Evolutionary conservation across 2,113 vertebrate species (phyloP), one percentile per base, ranked within the genome.

Genomic region (Columba janthina): DNA sequence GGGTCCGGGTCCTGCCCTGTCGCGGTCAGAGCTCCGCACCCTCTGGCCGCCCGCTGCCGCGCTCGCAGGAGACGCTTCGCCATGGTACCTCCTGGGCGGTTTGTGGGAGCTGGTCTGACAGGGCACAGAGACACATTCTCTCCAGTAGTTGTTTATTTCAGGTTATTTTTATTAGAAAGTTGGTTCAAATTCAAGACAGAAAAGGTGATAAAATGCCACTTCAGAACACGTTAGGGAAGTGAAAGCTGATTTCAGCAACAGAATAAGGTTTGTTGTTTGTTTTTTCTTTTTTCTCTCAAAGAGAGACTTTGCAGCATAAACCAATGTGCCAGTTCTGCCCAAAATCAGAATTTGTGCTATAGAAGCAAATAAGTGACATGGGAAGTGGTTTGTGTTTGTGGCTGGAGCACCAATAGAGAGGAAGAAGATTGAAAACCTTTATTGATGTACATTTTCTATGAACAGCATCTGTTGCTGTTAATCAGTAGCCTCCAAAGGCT

Each of bases 121-220:
- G 46, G 18, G 81, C 56, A 17, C 21, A 9, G 13, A 48, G 62
- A 61, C 21, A 4, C 14, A 42, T 8, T 29, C 53, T 60, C 42
- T 44, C 32, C 1, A 34, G 26, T 46, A 69, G 40, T 31, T 66
- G 46, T 75, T 90, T 83, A 32, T 78, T 86, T 78, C 88, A 84
- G 91, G 93, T 95, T 96, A 88, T 58, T 88, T 95, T 97, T 96
- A 97, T 97, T 97, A 96, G 94, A 85, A 65, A 89, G 79, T 36
- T 42, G 75, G 54, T 84, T 89, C 67, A 89, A 84, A 36, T 85
- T 91, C 69, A 71, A 50, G 80, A 93, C 86, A 90, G 82, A 85
- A 85, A 57, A 78, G 64, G 11, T 15, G 53, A 51, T 48, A 88
- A 92, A 90, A 64, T 25, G 42, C 71, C 61, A 50, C 82, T 65